phyloP scores from a whole-genome alignment of 2,797 vertebrate genomes.

The Sebastes cheni region DNA sequence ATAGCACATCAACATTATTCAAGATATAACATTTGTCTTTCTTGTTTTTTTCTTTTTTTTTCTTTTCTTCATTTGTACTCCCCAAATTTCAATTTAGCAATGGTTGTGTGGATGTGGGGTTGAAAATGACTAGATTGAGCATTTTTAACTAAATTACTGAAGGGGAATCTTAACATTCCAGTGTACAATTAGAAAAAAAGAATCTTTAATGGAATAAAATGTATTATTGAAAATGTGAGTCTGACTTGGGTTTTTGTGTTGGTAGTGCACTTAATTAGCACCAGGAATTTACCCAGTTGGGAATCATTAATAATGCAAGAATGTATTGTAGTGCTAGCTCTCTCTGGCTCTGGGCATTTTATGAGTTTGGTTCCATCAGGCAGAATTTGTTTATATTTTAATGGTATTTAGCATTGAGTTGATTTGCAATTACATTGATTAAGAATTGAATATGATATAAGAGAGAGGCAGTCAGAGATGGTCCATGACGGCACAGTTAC shows the following conservation, averaged over 20 bases:
- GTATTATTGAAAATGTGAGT: slow-evolving; percentile 81
- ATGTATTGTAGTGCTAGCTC: not conserved
- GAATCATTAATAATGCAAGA: not conserved
- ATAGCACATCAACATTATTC: slow-evolving; percentile 34
- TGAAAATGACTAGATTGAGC: slow-evolving; percentile 67
- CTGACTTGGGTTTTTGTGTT: slow-evolving; percentile 33
- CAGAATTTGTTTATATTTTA: not conserved
- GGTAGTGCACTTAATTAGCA: not conserved
- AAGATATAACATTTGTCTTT: slow-evolving; percentile 44
- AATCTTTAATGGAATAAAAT: slow-evolving; percentile 94
- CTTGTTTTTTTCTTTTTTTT: slow-evolving; percentile 26
- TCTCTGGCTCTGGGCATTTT: not conserved
- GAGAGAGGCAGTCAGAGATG: no score
- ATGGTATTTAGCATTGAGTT: not conserved
- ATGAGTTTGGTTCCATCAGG: not conserved
- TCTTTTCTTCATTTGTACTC: slow-evolving; percentile 53
- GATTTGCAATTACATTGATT: not conserved
- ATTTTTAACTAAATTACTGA: slow-evolving; percentile 74
- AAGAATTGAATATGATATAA: not conserved
- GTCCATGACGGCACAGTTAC: not conserved
- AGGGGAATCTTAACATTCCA: slow-evolving; percentile 91
- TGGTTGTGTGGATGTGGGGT: slow-evolving; percentile 64
- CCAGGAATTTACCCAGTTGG: not conserved
- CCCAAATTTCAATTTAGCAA: slow-evolving; percentile 62
- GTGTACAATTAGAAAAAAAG: slow-evolving; percentile 82